phyloP scores from a whole-genome alignment of 2,113 vertebrate genomes.

The Sus scrofa region DNA sequence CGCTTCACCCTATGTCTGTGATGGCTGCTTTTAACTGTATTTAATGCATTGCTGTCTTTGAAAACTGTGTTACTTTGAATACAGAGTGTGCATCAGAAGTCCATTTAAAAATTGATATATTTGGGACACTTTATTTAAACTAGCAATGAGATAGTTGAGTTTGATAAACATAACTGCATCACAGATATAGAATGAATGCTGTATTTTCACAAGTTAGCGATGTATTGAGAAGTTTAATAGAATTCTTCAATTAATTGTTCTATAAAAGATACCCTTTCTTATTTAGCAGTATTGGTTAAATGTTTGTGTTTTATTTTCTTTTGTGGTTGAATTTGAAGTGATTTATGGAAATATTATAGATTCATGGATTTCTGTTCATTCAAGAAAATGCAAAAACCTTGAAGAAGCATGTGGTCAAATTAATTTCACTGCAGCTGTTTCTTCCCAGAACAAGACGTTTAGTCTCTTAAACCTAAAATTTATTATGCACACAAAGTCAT shows the following conservation, averaged over 20 bases:
- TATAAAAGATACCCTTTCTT: slow-evolving; percentile 75
- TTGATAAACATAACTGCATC: slow-evolving; percentile 77
- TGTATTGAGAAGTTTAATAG: slow-evolving; percentile 76
- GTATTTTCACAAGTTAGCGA: slow-evolving; percentile 87
- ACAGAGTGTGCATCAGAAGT: slow-evolving; percentile 58
- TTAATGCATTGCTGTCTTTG: slow-evolving; percentile 64
- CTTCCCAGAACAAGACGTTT: slow-evolving; percentile 63
- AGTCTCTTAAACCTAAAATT: slow-evolving; percentile 56
- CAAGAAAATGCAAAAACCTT: slow-evolving; percentile 70
- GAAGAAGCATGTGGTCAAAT: slow-evolving; percentile 55
- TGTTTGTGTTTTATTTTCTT: slow-evolving; percentile 68
- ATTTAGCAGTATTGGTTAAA: slow-evolving; percentile 70
- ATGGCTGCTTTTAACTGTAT: slow-evolving; percentile 79
- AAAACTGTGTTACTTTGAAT: slow-evolving; percentile 18
- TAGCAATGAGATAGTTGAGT: slow-evolving; percentile 54
- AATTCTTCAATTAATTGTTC: slow-evolving; percentile 75
- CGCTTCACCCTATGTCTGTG: slow-evolving; percentile 89
- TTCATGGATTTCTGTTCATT: slow-evolving; percentile 73
- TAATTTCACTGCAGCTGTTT: slow-evolving; percentile 69
- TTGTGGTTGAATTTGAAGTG: slow-evolving; percentile 73
- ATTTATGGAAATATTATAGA: slow-evolving; percentile 70
- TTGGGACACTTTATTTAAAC: slow-evolving; percentile 67
- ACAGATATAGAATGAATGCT: slow-evolving; percentile 88
- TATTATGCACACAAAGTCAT: slow-evolving; percentile 55
- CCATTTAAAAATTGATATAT: slow-evolving; percentile 51